Evolutionary conservation across 2,113 vertebrate genomes (phyloP).

Genomic region (Oryzias javanicus): DNA sequence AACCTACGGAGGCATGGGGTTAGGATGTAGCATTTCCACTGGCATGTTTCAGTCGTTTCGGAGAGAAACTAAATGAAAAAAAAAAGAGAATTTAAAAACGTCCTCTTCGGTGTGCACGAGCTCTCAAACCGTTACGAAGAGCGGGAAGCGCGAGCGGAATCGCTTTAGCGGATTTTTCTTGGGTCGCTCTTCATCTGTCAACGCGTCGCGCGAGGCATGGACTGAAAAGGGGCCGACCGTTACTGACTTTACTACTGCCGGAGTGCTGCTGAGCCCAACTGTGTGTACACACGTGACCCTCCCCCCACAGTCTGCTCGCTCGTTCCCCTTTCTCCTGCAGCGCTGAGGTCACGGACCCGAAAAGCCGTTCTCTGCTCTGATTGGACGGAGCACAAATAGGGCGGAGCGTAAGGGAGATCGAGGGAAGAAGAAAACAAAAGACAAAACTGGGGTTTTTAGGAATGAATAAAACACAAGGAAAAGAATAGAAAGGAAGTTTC

Average conservation of each 20-base stretch:
- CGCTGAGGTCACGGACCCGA: slow-evolving; percentile 39
- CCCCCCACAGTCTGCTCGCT: slow-evolving; percentile 63
- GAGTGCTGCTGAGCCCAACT: slow-evolving; percentile 60
- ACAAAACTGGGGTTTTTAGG: background rate
- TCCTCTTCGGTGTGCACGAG: background rate
- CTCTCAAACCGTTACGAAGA: slow-evolving; percentile 1
- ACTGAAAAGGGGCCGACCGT: slow-evolving; percentile 65
- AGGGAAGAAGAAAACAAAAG: background rate
- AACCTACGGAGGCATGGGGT: slow-evolving; percentile 77
- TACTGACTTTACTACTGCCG: slow-evolving; percentile 69
- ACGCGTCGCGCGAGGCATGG: slow-evolving; percentile 60
- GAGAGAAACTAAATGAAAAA: slow-evolving; percentile 4
- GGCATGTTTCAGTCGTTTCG: slow-evolving; percentile 67
- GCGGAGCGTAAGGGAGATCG: slow-evolving; percentile 28
- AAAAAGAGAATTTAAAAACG: background rate
- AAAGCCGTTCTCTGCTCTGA: slow-evolving; percentile 43
- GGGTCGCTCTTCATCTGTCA: slow-evolving; percentile 30
- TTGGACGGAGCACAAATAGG: slow-evolving; percentile 54
- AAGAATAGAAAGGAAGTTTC: too few species aligned
- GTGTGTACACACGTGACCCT: slow-evolving; percentile 83
- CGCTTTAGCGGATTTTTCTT: slow-evolving; percentile 5
- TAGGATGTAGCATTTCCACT: slow-evolving; percentile 69
- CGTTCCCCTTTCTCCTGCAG: slow-evolving; percentile 7
- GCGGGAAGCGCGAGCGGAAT: background rate
- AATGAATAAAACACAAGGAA: background rate